Percentiles rank a stretch among this genome's conserved stretches.
These are phyloP conservation scores for Valencia hispanica DNA, from an alignment of 2,797 vertebrate genomes.

Conservation along the genomic window DNA sequence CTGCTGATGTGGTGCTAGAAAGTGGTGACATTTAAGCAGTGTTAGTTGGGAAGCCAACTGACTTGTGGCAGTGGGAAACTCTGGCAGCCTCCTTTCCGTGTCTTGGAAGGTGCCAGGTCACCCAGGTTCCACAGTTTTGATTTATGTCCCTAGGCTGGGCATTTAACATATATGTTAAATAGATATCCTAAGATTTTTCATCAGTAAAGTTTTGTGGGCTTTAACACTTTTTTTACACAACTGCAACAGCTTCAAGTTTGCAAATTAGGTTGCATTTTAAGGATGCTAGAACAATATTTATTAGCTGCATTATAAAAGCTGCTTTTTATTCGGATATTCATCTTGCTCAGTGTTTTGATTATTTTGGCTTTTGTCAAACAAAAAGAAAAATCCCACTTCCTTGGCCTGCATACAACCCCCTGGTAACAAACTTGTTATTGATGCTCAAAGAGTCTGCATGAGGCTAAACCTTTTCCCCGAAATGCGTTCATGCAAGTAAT, in stretches of 20 bases:
- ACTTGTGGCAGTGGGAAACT: conserved; percentile 22
- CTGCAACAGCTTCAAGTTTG: conserved; percentile 17
- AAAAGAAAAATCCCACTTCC: conserved; percentile 40
- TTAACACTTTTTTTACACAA: conserved; percentile 9
- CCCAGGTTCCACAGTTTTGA: conserved; percentile 33
- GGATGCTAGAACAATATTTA: conserved; percentile 36
- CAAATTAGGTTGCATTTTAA: conserved; percentile 52
- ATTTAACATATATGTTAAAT: conserved; percentile 7
- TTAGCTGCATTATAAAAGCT: conserved; percentile 56
- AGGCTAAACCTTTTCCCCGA: conserved; percentile 38
- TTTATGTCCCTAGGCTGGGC: conserved; percentile 35
- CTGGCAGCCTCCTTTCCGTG: not conserved
- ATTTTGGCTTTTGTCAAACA: conserved; percentile 58
- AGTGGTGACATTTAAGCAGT: conserved; percentile 47
- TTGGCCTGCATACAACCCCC: conserved; percentile 34
- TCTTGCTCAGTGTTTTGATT: conserved; percentile 67
- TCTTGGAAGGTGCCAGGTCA: conserved; percentile 8
- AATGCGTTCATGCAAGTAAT: conserved; percentile 22
- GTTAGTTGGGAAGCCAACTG: conserved; percentile 24
- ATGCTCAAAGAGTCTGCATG: conserved; percentile 19
- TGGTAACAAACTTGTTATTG: conserved; percentile 36
- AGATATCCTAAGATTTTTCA: not conserved
- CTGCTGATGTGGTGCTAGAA: conserved; percentile 36
- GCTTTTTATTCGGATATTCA: conserved; percentile 32
- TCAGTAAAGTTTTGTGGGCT: not conserved